Conservation (phyloP, 1,140 invertebrate genomes). For the Daktulosphaira vitifoliae region DNA sequence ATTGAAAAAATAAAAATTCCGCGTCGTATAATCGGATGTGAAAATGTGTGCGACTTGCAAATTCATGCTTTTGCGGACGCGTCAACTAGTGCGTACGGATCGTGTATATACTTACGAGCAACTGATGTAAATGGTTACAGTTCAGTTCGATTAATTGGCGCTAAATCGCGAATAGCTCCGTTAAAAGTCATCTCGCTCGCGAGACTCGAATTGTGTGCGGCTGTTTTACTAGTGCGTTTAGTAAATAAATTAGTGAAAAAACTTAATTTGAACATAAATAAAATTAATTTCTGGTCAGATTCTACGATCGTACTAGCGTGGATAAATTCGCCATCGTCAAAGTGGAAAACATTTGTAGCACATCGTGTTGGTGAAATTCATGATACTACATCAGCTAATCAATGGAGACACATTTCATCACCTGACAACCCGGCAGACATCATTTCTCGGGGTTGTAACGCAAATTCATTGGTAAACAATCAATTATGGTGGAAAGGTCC, state of each 20-base stretch:
- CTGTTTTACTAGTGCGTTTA: background rate
- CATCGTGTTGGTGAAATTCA: constrained; percentile 43
- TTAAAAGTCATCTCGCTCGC: background rate
- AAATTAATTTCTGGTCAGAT: constrained; percentile 34
- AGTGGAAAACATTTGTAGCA: constrained; percentile 42
- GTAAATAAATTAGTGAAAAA: background rate
- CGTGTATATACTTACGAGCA: constrained; percentile 27
- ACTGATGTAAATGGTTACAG: constrained; percentile 17
- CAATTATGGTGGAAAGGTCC: constrained; percentile 37
- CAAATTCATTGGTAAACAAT: constrained; percentile 33
- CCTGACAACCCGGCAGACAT: no score
- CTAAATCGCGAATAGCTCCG: no score
- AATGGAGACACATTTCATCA: constrained; percentile 44
- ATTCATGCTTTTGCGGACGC: constrained; percentile 33
- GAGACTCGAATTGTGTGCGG: background rate
- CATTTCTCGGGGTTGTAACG: constrained; percentile 41
- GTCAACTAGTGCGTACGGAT: constrained; percentile 18
- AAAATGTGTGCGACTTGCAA: background rate
- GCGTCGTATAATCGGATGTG: background rate
- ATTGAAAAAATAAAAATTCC: constrained; percentile 7
- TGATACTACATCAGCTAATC: constrained; percentile 25
- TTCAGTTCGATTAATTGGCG: background rate
- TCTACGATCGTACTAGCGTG: constrained; percentile 36
- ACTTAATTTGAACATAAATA: background rate
- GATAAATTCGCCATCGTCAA: constrained; percentile 37